phyloP scores from a whole-genome alignment of 1,140 invertebrate genomes.

The Drosophila melanica region DNA sequence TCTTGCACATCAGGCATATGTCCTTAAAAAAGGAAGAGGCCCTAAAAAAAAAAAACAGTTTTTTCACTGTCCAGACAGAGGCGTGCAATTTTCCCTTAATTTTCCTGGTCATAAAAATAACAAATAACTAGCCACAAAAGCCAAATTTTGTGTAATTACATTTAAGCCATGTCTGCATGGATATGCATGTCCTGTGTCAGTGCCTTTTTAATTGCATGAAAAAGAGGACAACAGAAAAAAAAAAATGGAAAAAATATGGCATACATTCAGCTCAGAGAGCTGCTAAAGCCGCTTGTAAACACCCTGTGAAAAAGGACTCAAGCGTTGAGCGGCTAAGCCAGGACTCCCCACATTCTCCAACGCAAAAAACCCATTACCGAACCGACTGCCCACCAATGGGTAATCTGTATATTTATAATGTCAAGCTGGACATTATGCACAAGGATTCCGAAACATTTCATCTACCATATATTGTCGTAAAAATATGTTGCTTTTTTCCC shows the following conservation, averaged over 20 bases:
- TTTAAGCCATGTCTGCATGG: constrained; percentile 59
- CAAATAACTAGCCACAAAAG: constrained; percentile 68
- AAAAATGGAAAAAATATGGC: background rate
- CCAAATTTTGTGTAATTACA: constrained; percentile 72
- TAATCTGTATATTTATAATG: constrained; percentile 83
- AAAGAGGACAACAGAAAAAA: constrained; percentile 13
- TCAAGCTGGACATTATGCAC: constrained; percentile 69
- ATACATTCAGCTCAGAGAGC: constrained; percentile 31
- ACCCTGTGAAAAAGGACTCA: background rate
- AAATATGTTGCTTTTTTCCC: constrained; percentile 74
- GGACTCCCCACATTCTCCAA: constrained; percentile 24
- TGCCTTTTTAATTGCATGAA: constrained; percentile 54
- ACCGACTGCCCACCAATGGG: constrained; percentile 17
- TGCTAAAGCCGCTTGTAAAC: constrained; percentile 62
- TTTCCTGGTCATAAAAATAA: constrained; percentile 38
- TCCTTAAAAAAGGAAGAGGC: constrained; percentile 29
- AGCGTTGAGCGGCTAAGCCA: no score
- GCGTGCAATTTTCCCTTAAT: constrained; percentile 47
- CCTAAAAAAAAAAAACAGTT: constrained; percentile 36
- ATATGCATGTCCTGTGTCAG: constrained; percentile 6
- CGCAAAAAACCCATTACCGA: constrained; percentile 24
- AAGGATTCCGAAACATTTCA: constrained; percentile 65
- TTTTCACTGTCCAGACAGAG: constrained; percentile 5
- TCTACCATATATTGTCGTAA: constrained; percentile 79
- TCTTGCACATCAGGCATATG: constrained; percentile 17